Conservation (phyloP, 2,113 vertebrate species). For the Asarcornis scutulata region DNA sequence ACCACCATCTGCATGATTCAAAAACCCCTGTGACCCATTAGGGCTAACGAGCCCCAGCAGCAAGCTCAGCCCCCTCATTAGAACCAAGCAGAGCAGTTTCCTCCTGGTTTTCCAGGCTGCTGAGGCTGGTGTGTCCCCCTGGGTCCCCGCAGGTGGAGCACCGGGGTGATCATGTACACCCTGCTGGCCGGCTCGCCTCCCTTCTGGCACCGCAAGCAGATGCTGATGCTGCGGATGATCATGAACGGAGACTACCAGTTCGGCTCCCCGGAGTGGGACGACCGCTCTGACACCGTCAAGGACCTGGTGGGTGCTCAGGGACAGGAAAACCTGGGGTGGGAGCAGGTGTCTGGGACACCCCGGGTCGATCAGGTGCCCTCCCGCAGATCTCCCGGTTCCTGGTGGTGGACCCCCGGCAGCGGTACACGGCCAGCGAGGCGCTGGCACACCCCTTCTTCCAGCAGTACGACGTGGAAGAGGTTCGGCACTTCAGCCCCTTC, state of each 20-base stretch:
- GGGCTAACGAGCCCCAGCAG: not conserved
- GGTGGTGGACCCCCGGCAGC: conserved; percentile 85
- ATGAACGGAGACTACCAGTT: conserved; percentile 90
- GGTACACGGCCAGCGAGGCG: conserved; percentile 85
- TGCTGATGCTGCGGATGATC: conserved; percentile 98
- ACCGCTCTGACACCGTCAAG: conserved; percentile 94
- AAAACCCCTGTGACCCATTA: not conserved
- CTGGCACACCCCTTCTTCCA: conserved; percentile 96
- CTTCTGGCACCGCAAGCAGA: conserved; percentile 99
- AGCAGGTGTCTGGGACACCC: fast-evolving
- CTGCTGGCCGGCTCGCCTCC: conserved; percentile 94
- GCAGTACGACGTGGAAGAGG: conserved; percentile 91
- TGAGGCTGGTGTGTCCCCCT: not conserved
- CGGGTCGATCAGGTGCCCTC: fast-evolving
- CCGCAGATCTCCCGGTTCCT: conserved; percentile 90
- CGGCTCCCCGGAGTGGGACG: conserved; percentile 93
- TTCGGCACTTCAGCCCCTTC: conserved; percentile 92
- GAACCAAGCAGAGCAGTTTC: fast-evolving
- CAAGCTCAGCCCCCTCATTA: not conserved
- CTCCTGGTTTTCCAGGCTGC: not conserved
- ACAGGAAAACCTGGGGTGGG: fast-evolving
- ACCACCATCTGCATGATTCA: not conserved
- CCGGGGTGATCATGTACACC: conserved; percentile 97
- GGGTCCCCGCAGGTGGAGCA: conserved; percentile 87
- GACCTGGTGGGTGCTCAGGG: conserved; percentile 83